A percentile compares a stretch with the other conserved stretches of the same genome.
Conservation (phyloP, 2,797 vertebrate species). For the Hozukius guyotensis region DNA sequence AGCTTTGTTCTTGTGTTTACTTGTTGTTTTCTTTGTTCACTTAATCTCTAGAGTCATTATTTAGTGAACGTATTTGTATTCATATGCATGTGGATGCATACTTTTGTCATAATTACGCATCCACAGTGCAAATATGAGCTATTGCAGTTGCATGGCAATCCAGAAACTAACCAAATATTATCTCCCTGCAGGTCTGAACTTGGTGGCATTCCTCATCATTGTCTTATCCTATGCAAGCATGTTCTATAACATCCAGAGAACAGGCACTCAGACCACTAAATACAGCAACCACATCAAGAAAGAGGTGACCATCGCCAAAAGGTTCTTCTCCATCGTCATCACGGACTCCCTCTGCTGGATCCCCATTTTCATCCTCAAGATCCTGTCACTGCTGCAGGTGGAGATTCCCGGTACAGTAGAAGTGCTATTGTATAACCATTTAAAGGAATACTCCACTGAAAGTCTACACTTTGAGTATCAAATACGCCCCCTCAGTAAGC, state of each 20-base stretch:
- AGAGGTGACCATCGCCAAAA: slow-evolving; percentile 94
- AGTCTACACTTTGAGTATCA: not conserved
- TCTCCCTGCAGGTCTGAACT: slow-evolving; percentile 88
- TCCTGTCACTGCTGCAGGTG: slow-evolving; percentile 93
- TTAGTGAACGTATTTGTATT: not conserved
- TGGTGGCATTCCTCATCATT: slow-evolving; percentile 95
- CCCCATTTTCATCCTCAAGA: slow-evolving; percentile 96
- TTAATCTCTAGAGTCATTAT: not conserved
- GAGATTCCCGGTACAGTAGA: slow-evolving; percentile 94
- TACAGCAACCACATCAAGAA: slow-evolving; percentile 96
- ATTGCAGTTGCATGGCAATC: not conserved
- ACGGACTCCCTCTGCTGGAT: slow-evolving; percentile 98
- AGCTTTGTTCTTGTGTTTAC: not conserved
- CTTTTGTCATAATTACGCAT: not conserved
- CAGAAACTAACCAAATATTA: not conserved
- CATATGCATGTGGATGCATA: not conserved
- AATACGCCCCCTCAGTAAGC: accelerated
- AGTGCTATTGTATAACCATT: not conserved
- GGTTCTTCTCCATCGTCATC: slow-evolving; percentile 98
- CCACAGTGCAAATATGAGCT: not conserved
- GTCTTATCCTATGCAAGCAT: slow-evolving; percentile 97
- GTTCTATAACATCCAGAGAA: slow-evolving; percentile 96
- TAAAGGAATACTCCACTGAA: not conserved
- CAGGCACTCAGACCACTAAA: slow-evolving; percentile 90
- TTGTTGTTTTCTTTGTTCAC: not conserved